A percentile compares a stretch with the other conserved stretches of the same genome.
Conservation (phyloP, 2,113 vertebrate genomes). For the Cichladusa arquata region DNA sequence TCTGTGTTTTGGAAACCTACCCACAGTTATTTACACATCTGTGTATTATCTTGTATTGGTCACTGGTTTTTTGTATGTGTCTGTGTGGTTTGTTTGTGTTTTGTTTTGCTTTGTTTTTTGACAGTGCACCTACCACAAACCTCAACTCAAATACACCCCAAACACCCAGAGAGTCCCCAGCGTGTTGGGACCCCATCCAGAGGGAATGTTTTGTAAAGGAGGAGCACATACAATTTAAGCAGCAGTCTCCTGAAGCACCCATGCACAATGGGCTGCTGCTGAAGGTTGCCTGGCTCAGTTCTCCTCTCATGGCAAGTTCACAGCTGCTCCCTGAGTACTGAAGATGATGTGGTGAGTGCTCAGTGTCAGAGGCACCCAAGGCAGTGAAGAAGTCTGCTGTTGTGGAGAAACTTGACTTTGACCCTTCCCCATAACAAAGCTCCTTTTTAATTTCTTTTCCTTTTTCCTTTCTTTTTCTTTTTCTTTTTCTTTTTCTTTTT, state of each 20-base stretch:
- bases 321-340: not conserved
- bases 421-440: conserved; percentile 18
- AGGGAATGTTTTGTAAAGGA: not conserved
- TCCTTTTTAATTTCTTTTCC: not conserved
- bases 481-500: no score
- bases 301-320: not conserved
- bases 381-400: not conserved
- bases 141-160: not conserved
- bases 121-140: not conserved
- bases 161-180: not conserved
- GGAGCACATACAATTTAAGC: not conserved
- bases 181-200: not conserved
- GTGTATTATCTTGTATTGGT: conserved; percentile 14
- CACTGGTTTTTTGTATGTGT: not conserved
- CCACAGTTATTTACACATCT: conserved; percentile 13
- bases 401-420: conserved; percentile 9
- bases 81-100: not conserved
- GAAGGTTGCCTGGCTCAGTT: not conserved
- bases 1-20: conserved; percentile 15
- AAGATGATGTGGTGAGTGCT: not conserved
- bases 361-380: not conserved
- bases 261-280: not conserved
- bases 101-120: not conserved
- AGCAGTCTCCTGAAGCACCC: not conserved
- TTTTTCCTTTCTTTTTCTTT: not conserved